Base-by-base conservation (phyloP, 2,113 vertebrate species). In the Zonotrichia leucophrys region DNA sequence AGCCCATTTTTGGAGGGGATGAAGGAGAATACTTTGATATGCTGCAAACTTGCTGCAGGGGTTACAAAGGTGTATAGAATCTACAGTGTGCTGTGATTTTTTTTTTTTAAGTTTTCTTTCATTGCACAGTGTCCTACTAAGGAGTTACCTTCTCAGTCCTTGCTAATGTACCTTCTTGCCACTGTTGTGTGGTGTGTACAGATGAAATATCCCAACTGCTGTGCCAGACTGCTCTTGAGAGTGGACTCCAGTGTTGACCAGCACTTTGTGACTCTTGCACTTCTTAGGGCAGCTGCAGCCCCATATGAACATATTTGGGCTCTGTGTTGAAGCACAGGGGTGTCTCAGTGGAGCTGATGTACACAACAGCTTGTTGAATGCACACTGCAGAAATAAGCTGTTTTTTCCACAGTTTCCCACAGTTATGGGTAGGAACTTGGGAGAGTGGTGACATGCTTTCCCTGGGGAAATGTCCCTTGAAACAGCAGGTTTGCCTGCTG, bases 101-200 rank as follows among this genome's bases (percentile, higher is more conserved):
- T 53, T 15, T 47, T 23, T 27, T 21, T 42, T 1, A 3, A 64
- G 0, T 81, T 87, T 83, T 31, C 14, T 41, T 88, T 70, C 7
- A 1, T 25, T 39, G n/a, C 44, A 4, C 17, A 10, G 67, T 33
- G n/a, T 31, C 68, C 55, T 69, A 0, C 19, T 10, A 9, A 37
- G 50, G 27, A 74, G 33, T 77, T 78, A 16, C 2, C 0, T 35
- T 83, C 31, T 86, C 17, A 15, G 14, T 28, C 52, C 0, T 0
- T 58, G 73, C 60, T 68, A 9, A 49, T 77, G 11, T 87, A 53
- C 37, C 52, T 39, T 56, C 42, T 62, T 73, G n/a, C 37, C 2
- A 0, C 11, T 50, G 42, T n/a, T 31, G 15, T 22, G 1, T 68
- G 89, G 35, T 33, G 70, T 37, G 42, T 44, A 18, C 44, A 18